Evolutionary conservation across 1,140 invertebrate genomes (phyloP).

Genomic region (Cydia pomonella): DNA sequence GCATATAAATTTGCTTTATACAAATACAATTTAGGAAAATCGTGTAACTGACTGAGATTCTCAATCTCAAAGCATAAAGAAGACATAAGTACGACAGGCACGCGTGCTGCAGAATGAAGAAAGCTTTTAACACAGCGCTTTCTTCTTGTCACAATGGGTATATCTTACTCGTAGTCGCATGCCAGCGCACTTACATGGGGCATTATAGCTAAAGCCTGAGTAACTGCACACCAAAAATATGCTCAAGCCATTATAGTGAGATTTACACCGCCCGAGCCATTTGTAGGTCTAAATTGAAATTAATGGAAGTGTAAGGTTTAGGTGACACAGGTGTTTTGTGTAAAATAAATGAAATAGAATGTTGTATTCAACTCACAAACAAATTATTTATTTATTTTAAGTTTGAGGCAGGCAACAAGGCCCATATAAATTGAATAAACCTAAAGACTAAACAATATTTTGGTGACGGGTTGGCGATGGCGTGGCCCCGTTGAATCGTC

Average conservation of each 20-base stretch:
- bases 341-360: too few species aligned
- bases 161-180: background rate
- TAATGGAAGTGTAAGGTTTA: background rate
- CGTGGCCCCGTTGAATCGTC: too few species aligned
- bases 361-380: too few species aligned
- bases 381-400: too few species aligned
- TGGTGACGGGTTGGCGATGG: too few species aligned
- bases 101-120: slow-evolving; percentile 10
- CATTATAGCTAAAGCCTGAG: background rate
- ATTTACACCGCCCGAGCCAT: background rate
- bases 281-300: background rate
- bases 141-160: slow-evolving; percentile 14
- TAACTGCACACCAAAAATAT: slow-evolving; percentile 9
- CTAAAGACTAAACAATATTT: too few species aligned
- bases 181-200: slow-evolving; percentile 12
- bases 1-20: background rate
- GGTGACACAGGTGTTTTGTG: too few species aligned
- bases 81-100: slow-evolving; percentile 13
- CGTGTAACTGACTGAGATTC: background rate
- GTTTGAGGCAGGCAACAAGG: too few species aligned
- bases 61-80: slow-evolving; percentile 10
- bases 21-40: background rate
- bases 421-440: too few species aligned
- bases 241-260: background rate
- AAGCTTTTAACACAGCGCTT: slow-evolving; percentile 16